Evolutionary conservation across 2,113 vertebrate species (phyloP).

Genomic region (Panthera uncia): DNA sequence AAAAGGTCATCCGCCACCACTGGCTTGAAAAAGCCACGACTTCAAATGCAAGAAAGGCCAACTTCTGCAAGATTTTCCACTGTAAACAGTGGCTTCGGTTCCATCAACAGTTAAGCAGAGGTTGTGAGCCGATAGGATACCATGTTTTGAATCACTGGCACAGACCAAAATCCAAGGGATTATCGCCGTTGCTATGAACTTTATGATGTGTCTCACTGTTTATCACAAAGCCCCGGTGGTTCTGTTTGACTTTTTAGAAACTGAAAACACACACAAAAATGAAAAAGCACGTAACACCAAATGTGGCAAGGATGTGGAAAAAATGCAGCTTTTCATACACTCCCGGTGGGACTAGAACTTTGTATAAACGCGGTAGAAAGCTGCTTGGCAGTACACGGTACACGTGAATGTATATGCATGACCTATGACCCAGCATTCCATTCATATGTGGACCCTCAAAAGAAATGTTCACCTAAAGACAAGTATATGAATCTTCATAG

Average conservation of each 20-base stretch:
- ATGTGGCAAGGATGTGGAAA: background rate
- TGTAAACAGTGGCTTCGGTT: slow-evolving; percentile 36
- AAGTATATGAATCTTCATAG: background rate
- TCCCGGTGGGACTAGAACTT: background rate
- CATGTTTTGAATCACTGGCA: background rate
- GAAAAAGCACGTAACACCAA: background rate
- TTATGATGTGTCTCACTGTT: slow-evolving; percentile 42
- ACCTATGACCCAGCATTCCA: background rate
- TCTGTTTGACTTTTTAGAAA: background rate
- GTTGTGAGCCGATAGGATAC: background rate
- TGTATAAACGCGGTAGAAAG: background rate
- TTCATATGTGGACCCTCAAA: background rate
- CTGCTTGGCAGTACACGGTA: background rate
- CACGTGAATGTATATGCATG: background rate
- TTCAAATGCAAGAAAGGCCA: background rate
- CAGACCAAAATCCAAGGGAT: slow-evolving; percentile 27
- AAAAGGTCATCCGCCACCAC: background rate
- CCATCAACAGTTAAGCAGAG: background rate
- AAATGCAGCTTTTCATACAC: background rate
- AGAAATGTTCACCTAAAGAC: slow-evolving; percentile 22
- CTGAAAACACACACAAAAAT: slow-evolving; percentile 28
- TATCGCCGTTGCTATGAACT: slow-evolving; percentile 42
- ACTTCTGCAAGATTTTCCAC: slow-evolving; percentile 1
- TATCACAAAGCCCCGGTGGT: background rate
- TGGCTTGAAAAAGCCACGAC: background rate